Evolutionary conservation across 1,140 invertebrate species (phyloP), one percentile per base, ranked within the genome.

Genomic region (Drosophila mauritiana): DNA sequence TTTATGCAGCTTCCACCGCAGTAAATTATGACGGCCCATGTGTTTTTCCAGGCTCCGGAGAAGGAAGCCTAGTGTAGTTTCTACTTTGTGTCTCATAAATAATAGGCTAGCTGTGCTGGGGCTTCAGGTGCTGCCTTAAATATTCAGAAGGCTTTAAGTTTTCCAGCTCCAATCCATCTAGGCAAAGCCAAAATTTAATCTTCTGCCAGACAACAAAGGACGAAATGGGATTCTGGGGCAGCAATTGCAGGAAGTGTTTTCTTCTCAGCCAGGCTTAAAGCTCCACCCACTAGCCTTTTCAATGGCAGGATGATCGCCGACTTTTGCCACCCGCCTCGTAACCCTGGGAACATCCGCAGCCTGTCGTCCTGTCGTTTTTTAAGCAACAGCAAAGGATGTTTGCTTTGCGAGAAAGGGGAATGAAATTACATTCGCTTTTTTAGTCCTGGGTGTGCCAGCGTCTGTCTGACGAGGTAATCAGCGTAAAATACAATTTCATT

Each of bases 341-440:
- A 49, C 56, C 80, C 55, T 85, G 81, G 81, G 76, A 83, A 83
- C 76, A 57, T 53, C 37, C 51, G 39, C 78, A 80, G 78, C 69
- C 42, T 65, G 31, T 31, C 31, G 31, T 8, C 13, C 53, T 25
- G 37, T 40, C 63, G 39, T 49, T 74, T 53, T 43, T 73, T 51
- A 39, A 45, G 55, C 31, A 74, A 25, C 45, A 34, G 22, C 17
- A 54, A 36, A 62, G 59, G 58, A 57, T 56, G 43, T 52, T 58
- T 51, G 52, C 59, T 13, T 51, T 45, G 1, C 11, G 51, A 55
- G 39, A 54, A 70, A 55, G 51, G 45, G 49, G 45, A 65, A 88
- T 80, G 68, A 86, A 86, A 85, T 85, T 78, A 85, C 77, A 84
- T 84, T 78, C 78, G 74, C 64, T 78, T 81, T 64, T 69, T 74